These are phyloP conservation scores for Standfussiana lucernea DNA, from an alignment of 2,888 invertebrate species.

Conservation along the genomic window DNA sequence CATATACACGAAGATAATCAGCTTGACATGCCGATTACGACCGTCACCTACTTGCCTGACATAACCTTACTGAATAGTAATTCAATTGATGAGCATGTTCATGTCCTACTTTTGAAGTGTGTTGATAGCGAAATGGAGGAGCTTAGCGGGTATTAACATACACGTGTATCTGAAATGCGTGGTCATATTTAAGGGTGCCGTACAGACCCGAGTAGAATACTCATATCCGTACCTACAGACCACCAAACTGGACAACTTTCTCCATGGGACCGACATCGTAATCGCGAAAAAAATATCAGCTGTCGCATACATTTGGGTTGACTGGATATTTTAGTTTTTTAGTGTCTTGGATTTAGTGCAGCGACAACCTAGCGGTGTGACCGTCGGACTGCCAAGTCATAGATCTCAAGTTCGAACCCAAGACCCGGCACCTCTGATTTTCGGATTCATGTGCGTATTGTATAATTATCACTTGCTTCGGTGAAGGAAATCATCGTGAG, in stretches of 20 bases:
- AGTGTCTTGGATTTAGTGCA: too few species aligned
- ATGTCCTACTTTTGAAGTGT: constrained; percentile 21
- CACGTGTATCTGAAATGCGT: background rate
- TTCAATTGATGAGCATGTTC: constrained; percentile 71
- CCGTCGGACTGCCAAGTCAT: too few species aligned
- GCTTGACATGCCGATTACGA: constrained; percentile 70
- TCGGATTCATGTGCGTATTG: too few species aligned
- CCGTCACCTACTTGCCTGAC: constrained; percentile 78
- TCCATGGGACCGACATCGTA: background rate
- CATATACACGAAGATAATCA: constrained; percentile 71
- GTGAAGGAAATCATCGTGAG: too few species aligned
- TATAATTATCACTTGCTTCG: too few species aligned
- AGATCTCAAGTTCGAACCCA: too few species aligned
- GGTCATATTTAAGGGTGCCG: background rate
- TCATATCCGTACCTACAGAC: too few species aligned
- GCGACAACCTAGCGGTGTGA: too few species aligned
- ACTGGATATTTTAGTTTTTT: too few species aligned
- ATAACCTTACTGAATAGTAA: constrained; percentile 76
- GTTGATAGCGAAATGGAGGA: background rate
- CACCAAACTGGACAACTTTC: background rate
- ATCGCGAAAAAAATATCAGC: background rate
- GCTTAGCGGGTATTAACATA: constrained; percentile 17
- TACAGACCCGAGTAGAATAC: too few species aligned
- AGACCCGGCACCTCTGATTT: too few species aligned
- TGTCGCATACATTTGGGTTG: too few species aligned